Evolutionary conservation across 2,113 vertebrate species (phyloP), one percentile per base, ranked within the genome.

Genomic region (western clawed frog (Xenopus tropicalis)): DNA sequence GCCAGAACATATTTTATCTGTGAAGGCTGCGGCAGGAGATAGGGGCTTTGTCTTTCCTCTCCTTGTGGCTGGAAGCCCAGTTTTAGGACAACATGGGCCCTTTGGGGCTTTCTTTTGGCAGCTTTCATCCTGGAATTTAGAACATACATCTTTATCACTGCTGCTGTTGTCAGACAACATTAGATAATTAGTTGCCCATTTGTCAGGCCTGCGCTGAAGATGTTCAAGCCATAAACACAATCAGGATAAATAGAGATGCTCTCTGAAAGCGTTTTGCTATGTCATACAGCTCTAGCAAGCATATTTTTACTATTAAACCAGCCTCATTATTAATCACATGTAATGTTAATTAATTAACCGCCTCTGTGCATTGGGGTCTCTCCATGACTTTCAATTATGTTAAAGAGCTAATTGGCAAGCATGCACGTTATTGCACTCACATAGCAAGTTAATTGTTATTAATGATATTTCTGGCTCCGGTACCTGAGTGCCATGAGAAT

Each of bases 131-230:
- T 85, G 84, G 66, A 82, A 89, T 90, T 91, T 88, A 88, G 92
- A 96, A 91, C 95, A 99, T 98, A 97, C 95, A 94, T 98, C 96
- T 98, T 98, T 98, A 98, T 99, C 97, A 98, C 94, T 37, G 95
- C 86, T 88, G 89, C 93, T 96, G 92, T 98, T 98, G 96, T 98
- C 97, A 97, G 95, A 97, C 96, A 97, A 95, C 95, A 98, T 98
- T 97, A 98, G 97, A 99, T 99, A 98, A 98, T 99, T 99, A 99
- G 98, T 99, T 98, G 95, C 94, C 94, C 95, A 98, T 98, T 98
- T 98, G 97, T 99, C 96, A 99, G 88, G 93, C 94, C 91, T 91
- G 92, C 90, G 92, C 92, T 93, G 91, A 98, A 95, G 93, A 93
- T 93, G 94, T 93, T 96, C 94, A 96, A 97, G 94, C 96, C 93